Evolutionary conservation across 1,140 invertebrate genomes (phyloP), one percentile per base, ranked within the genome.

Genomic region (Tetragnatha versicolor): DNA sequence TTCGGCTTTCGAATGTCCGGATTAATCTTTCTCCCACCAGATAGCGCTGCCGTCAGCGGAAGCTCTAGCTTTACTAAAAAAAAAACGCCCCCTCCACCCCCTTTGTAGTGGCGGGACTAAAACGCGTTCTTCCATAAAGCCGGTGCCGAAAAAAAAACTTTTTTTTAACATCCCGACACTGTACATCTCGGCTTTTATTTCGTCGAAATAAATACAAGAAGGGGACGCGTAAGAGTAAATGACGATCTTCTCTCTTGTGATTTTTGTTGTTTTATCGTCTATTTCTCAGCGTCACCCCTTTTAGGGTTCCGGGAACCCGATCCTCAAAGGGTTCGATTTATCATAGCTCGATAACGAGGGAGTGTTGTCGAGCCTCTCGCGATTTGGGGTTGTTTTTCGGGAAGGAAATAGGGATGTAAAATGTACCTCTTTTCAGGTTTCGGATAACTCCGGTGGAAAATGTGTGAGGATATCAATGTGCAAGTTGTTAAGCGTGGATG

Each of bases 1-100:
- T 63, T 75, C 55, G 58, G 72, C 72, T 75, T 75, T 75, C 53
- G 72, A 63, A 61, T 49, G 72, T 75, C 58, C 55, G 58, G 58
- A 75, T 75, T 75, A 75, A 75, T 70, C 68, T 70, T 55, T 70
- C 51, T 70, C 47, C 33, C 51, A 55, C 68, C 27, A 70, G 68
- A 53, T 70, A 70, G 68, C 33, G 68, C 39, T 58, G 55, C 49
- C 72, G 72, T 61, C 72, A 63, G 72, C 72, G 29, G 12, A 75
- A 75, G 37, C 20, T 49, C 9, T 39, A 35, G n/a, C n/a, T n/a
- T n/a, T n/a, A n/a, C n/a, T n/a, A 73, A 60, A 31, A 31, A 73
- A 73, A 60, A 65, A n/a, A n/a, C n/a, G 6, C 7, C 31, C 20
- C 31, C 31, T 33, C 31, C 33, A 25, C 20, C 17, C 1, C 22